Evolutionary conservation across 1,140 invertebrate genomes (phyloP).

Genomic region (Laupala kohalensis): DNA sequence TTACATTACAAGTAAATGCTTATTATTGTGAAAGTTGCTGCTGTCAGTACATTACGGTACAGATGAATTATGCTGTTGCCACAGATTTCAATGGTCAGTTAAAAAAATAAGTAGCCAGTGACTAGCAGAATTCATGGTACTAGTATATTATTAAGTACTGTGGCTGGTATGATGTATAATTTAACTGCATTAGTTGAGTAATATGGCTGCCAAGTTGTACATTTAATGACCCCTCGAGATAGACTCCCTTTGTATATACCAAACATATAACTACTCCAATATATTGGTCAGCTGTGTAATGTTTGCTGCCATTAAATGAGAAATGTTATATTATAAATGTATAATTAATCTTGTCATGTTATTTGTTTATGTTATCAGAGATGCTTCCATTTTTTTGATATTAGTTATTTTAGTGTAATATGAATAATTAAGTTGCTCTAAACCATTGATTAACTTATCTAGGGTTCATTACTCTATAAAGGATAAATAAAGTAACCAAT

Average conservation of each 20-base stretch:
- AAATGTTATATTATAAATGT: background rate
- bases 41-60: background rate
- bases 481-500: background rate
- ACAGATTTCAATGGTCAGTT: background rate
- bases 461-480: background rate
- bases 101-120: background rate
- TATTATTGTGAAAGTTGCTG: background rate
- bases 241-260: background rate
- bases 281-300: background rate
- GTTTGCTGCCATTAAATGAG: background rate
- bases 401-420: background rate
- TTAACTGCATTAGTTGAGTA: background rate
- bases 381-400: background rate
- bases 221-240: background rate
- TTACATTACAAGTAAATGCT: background rate
- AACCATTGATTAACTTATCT: background rate
- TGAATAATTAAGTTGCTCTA: background rate
- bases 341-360: background rate
- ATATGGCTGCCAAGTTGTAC: background rate
- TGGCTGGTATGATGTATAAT: background rate
- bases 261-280: background rate
- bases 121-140: background rate
- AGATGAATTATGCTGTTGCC: background rate
- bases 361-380: background rate
- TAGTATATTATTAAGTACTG: background rate